phyloP scores from a whole-genome alignment of 2,113 vertebrate genomes.

The Epinephelus fuscoguttatus region DNA sequence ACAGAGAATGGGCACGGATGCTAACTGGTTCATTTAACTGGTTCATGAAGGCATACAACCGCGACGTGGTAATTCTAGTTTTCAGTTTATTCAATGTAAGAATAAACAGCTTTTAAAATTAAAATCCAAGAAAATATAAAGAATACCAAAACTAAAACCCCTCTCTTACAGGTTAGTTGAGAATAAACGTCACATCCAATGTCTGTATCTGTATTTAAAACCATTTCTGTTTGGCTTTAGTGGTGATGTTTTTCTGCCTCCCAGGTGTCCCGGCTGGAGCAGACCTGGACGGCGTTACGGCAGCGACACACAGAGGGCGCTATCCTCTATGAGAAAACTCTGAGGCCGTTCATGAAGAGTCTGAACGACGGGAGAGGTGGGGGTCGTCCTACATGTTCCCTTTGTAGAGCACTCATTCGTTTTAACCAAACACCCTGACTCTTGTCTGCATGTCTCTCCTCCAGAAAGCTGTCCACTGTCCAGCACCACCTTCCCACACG shows the following conservation, averaged over 20 bases:
- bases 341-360: slow-evolving; percentile 92
- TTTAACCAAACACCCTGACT: not conserved
- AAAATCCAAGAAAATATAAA: too few relatives aligned
- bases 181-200: too few relatives aligned
- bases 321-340: slow-evolving; percentile 95
- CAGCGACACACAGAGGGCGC: slow-evolving; percentile 95
- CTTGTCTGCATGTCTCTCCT: slow-evolving; percentile 23
- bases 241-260: not conserved
- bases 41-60: too few relatives aligned
- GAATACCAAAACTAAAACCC: too few relatives aligned
- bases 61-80: too few relatives aligned
- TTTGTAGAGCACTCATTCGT: not conserved
- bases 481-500: slow-evolving; percentile 91
- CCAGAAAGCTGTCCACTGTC: slow-evolving; percentile 89
- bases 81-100: too few relatives aligned
- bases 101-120: too few relatives aligned
- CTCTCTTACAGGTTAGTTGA: too few relatives aligned
- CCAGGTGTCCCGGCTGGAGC: slow-evolving; percentile 93
- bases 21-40: too few relatives aligned
- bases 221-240: not conserved
- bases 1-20: too few relatives aligned
- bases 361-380: slow-evolving; percentile 95
- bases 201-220: too few relatives aligned
- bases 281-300: slow-evolving; percentile 92
- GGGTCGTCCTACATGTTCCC: not conserved